A percentile compares a stretch with the other conserved stretches of the same genome.
Conservation (phyloP, 1,140 invertebrate genomes). For the Neoseiulus cucumeris region DNA sequence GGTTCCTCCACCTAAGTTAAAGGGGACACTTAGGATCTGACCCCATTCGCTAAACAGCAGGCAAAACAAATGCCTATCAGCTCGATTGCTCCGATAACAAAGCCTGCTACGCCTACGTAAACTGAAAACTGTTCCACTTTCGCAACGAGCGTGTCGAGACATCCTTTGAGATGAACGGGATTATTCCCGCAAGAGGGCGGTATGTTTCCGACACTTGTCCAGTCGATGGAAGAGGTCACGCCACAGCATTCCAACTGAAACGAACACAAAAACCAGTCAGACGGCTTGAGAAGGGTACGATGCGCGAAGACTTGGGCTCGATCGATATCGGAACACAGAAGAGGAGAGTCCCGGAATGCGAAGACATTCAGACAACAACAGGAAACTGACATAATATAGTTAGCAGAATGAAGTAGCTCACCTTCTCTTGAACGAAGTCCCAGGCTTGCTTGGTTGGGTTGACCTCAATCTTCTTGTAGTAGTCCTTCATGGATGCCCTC, state of each 20-base stretch:
- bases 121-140: constrained; percentile 2
- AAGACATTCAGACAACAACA: neutral
- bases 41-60: constrained; percentile 4
- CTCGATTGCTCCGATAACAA: constrained; percentile 4
- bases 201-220: neutral
- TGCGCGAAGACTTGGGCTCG: too few relatives aligned
- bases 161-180: neutral
- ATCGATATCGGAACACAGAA: too few relatives aligned
- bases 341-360: too few relatives aligned
- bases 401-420: too few relatives aligned
- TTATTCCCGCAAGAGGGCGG: neutral
- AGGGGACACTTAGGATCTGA: neutral
- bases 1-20: too few relatives aligned
- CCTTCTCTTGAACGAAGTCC: constrained; percentile 7
- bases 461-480: neutral
- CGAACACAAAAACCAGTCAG: neutral
- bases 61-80: constrained; percentile 9
- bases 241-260: constrained; percentile 1
- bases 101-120: constrained; percentile 1
- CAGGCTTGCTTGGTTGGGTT: constrained; percentile 2
- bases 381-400: neutral
- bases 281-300: neutral
- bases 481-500: constrained; percentile 1
- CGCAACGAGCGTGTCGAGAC: neutral
- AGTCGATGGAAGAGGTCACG: neutral